Percentiles rank a stretch among this genome's conserved stretches.
These are phyloP conservation scores for Schlechtendalia chinensis DNA, from an alignment of 1,140 invertebrate genomes.

Conservation along the genomic window DNA sequence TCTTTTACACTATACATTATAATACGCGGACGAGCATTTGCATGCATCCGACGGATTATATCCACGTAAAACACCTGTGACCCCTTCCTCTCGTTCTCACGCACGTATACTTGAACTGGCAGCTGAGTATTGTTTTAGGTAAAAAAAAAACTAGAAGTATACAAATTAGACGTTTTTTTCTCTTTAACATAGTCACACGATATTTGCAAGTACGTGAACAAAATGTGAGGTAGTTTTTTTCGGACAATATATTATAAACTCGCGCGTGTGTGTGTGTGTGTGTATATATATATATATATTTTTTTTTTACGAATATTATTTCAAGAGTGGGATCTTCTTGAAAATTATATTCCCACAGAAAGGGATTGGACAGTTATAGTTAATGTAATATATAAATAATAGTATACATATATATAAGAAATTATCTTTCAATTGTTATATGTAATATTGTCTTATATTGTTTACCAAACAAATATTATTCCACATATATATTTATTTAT, in stretches of 20 bases:
- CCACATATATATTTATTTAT: too few relatives aligned
- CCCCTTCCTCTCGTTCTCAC: slow-evolving; percentile 34
- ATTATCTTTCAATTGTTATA: not conserved
- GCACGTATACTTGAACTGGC: slow-evolving; percentile 13
- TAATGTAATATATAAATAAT: not conserved
- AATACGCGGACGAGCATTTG: slow-evolving; percentile 46
- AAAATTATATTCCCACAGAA: slow-evolving; percentile 26
- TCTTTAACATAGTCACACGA: slow-evolving; percentile 19
- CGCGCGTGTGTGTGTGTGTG: too few relatives aligned
- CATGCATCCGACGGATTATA: slow-evolving; percentile 47
- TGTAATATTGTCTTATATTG: too few relatives aligned
- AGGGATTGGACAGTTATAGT: not conserved
- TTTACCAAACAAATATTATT: too few relatives aligned
- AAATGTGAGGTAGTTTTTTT: slow-evolving; percentile 42
- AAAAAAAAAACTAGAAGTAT: slow-evolving; percentile 24
- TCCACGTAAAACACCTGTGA: slow-evolving; percentile 47
- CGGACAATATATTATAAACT: slow-evolving; percentile 1
- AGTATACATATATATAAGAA: not conserved
- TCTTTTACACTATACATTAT: slow-evolving; percentile 29
- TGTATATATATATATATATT: too few relatives aligned
- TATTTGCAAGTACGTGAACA: slow-evolving; percentile 50
- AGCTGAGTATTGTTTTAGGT: slow-evolving; percentile 49
- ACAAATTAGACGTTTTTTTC: slow-evolving; percentile 46
- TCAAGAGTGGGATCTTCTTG: slow-evolving; percentile 14
- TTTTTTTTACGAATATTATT: slow-evolving; percentile 36